These are phyloP conservation scores for Caenorhabditis auriculariae DNA, from an alignment of 2,888 invertebrate genomes.

Conservation along the genomic window DNA sequence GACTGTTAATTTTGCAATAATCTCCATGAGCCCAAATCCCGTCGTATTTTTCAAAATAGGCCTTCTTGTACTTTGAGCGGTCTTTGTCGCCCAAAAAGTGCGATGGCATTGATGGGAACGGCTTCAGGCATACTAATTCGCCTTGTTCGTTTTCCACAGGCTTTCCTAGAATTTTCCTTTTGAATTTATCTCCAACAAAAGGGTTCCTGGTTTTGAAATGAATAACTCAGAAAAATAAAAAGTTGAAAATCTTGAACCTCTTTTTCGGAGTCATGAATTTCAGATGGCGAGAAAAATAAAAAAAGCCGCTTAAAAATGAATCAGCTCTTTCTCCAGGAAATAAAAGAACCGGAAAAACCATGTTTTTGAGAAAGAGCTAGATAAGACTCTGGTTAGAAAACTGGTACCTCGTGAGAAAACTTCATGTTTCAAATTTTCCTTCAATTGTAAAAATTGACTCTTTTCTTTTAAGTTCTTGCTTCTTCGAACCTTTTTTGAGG, in stretches of 20 bases:
- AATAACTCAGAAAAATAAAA: background rate
- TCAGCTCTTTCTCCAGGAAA: too few species aligned
- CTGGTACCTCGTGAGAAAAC: background rate
- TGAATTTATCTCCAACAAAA: background rate
- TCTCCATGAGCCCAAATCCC: slow-evolving; percentile 71
- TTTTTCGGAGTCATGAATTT: background rate
- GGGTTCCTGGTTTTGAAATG: background rate
- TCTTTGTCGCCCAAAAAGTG: slow-evolving; percentile 68
- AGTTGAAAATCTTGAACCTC: background rate
- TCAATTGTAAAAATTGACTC: too few species aligned
- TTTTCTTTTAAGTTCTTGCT: too few species aligned
- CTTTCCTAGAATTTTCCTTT: slow-evolving; percentile 65
- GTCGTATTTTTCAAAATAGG: slow-evolving; percentile 48
- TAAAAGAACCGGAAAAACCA: too few species aligned
- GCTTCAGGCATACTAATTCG: slow-evolving; percentile 69
- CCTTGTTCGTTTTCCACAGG: slow-evolving; percentile 65
- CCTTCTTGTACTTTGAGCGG: slow-evolving; percentile 32
- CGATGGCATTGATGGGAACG: slow-evolving; percentile 71
- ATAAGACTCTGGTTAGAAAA: background rate
- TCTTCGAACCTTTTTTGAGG: too few species aligned
- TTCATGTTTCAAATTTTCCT: too few species aligned
- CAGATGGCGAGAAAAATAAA: too few species aligned
- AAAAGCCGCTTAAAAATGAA: too few species aligned
- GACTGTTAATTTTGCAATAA: slow-evolving; percentile 67
- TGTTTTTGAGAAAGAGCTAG: too few species aligned